Conservation (phyloP, 2,797 vertebrate genomes). For the Numenius phaeopus region DNA sequence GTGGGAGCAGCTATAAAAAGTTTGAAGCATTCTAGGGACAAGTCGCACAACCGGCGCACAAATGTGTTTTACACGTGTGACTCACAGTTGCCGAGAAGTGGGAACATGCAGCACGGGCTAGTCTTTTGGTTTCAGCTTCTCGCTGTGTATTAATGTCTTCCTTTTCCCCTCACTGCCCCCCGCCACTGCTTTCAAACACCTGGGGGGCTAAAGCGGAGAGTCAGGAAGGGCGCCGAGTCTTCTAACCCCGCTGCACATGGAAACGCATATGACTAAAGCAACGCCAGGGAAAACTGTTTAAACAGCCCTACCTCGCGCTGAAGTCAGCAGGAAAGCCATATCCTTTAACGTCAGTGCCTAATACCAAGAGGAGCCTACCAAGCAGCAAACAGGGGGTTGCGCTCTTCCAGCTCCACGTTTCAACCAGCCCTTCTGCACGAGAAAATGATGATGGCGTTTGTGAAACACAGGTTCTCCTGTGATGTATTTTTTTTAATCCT, state of each 20-base stretch:
- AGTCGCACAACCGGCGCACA: neutral
- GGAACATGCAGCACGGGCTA: neutral
- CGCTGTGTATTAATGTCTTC: neutral
- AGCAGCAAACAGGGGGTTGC: neutral
- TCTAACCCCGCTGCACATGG: neutral
- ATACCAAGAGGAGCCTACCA: neutral
- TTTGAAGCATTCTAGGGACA: conserved; percentile 44
- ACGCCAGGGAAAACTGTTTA: conserved; percentile 6
- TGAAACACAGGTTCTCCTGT: neutral
- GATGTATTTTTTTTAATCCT: neutral
- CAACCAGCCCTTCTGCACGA: neutral
- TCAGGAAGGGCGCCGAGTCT: neutral
- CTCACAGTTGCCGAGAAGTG: conserved; percentile 36
- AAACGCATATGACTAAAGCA: conserved; percentile 6
- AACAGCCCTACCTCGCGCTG: conserved; percentile 23
- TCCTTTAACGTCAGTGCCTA: neutral
- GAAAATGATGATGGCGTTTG: neutral
- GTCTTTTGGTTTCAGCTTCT: conserved; percentile 29
- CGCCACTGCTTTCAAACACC: neutral
- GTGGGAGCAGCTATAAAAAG: conserved; percentile 68
- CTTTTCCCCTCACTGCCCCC: neutral
- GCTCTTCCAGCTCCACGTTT: neutral
- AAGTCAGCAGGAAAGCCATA: conserved; percentile 45
- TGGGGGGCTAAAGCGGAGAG: neutral
- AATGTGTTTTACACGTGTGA: conserved; percentile 9